Evolutionary conservation across 2,113 vertebrate species (phyloP), one percentile per base, ranked within the genome.

Genomic region (Patagioenas fasciata): DNA sequence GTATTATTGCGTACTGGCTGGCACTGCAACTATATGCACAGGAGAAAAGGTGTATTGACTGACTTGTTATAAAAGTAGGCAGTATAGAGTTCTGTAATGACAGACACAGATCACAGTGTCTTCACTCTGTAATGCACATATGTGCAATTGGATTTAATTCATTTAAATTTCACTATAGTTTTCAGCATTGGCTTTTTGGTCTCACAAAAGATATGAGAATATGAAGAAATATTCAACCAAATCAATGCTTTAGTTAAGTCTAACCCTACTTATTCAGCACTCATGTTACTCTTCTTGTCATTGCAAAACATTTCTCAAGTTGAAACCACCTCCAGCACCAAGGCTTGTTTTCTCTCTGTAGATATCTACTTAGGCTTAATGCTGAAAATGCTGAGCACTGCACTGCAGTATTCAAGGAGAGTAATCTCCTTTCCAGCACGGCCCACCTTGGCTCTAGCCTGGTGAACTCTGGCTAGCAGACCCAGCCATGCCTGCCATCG

Each of bases 61-160:
- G 65, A 42, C 26, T 36, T 38, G 18, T 44, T 44, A 47, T 47
- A 34, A 66, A 42, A 28, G 5, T 4, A 57, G n/a, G 42, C 36
- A 42, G 9, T 5, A 24, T 1, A 44, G 47, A 80, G 51, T 21
- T 64, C 77, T 80, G 29, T 66, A 78, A 51, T 8, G 6, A 82
- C 19, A 67, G 36, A 48, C 32, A 62, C 4, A 74, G 15, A 26
- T 19, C 25, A 77, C 32, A 53, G 47, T 28, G 61, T 57, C 51
- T 62, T 70, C 57, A 66, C 15, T 53, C 10, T 3, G 2, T 38
- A 9, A 20, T 1, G 2, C 17, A 36, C 8, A 11, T 4, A 1
- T 16, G 47, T 48, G 19, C 53, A 48, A 32, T 2, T 48, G 6
- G 14, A 23, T 50, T 85, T 65, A 82, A 65, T 38, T 50, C 50